phyloP scores from a whole-genome alignment of 1,140 invertebrate genomes.

The Drosophila ohnishii region DNA sequence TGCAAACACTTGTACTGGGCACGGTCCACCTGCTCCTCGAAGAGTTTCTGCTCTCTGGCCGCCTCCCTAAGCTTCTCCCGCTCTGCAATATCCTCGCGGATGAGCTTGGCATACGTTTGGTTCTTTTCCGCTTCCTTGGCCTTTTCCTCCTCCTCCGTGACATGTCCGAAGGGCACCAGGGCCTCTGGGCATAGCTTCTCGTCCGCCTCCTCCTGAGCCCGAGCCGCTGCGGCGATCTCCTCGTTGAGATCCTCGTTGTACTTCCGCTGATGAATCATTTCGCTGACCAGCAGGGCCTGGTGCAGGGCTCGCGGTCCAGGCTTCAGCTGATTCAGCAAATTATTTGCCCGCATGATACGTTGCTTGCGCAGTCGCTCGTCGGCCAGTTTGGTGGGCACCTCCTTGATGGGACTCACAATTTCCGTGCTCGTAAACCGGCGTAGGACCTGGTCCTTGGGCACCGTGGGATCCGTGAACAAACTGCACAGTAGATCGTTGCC shows the following conservation, averaged over 20 bases:
- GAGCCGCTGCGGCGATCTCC: constrained; percentile 40
- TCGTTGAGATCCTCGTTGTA: constrained; percentile 44
- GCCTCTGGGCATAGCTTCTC: constrained; percentile 39
- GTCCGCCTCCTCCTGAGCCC: constrained; percentile 39
- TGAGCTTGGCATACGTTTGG: background rate
- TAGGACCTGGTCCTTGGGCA: constrained; percentile 9
- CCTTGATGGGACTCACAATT: background rate
- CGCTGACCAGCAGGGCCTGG: constrained; percentile 46
- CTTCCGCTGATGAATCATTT: constrained; percentile 42
- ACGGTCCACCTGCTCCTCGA: constrained; percentile 43
- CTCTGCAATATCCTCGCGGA: constrained; percentile 8
- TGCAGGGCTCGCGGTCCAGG: constrained; percentile 50
- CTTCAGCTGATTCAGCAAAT: constrained; percentile 47
- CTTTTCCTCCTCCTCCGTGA: constrained; percentile 37
- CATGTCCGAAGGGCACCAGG: constrained; percentile 44
- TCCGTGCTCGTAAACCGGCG: background rate
- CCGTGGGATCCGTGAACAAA: constrained; percentile 45
- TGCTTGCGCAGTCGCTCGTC: constrained; percentile 54
- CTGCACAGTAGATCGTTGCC: constrained; percentile 57
- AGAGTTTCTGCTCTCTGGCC: constrained; percentile 14
- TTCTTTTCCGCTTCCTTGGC: constrained; percentile 18
- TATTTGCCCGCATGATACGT: constrained; percentile 50
- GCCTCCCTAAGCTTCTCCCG: constrained; percentile 12
- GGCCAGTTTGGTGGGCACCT: constrained; percentile 3
- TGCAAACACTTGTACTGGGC: constrained; percentile 38